Evolutionary conservation across 2,888 invertebrate genomes (phyloP).

Genomic region (Melieria crassipennis): DNA sequence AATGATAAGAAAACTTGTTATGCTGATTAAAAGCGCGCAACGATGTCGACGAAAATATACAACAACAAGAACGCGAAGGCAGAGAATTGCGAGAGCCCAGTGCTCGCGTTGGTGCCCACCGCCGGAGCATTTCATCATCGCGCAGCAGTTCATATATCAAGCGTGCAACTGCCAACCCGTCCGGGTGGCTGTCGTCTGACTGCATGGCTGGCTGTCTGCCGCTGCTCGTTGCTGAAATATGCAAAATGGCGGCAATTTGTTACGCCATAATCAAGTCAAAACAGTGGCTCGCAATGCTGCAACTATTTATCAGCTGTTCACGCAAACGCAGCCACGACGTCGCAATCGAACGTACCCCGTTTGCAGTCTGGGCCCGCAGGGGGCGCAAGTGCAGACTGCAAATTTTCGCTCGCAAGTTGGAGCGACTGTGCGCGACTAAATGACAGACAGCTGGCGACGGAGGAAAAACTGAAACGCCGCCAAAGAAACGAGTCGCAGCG

Average conservation of each 20-base stretch:
- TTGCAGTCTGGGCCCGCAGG: no score
- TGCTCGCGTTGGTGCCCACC: no score
- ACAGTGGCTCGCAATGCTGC: constrained; percentile 20
- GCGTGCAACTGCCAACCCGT: not conserved
- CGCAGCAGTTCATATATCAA: not conserved
- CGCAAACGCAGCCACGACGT: no score
- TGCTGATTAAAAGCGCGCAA: constrained; percentile 23
- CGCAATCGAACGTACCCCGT: no score
- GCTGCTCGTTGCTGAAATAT: constrained; percentile 22
- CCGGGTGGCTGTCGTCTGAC: not conserved
- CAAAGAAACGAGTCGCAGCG: constrained; percentile 32
- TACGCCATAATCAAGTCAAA: constrained; percentile 36
- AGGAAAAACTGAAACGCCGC: no score
- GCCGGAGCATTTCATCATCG: not conserved
- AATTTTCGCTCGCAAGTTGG: no score
- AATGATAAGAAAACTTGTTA: constrained; percentile 30
- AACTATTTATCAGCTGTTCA: constrained; percentile 28
- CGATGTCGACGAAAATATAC: not conserved
- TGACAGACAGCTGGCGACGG: no score
- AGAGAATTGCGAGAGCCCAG: no score
- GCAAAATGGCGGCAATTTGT: constrained; percentile 33
- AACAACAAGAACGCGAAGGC: not conserved
- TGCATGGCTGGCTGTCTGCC: constrained; percentile 1
- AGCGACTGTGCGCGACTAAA: no score
- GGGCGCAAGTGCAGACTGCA: no score